Percentiles rank a stretch among this genome's conserved stretches.
Conservation (phyloP, 2,113 vertebrate genomes). For the Nothoprocta perdicaria region DNA sequence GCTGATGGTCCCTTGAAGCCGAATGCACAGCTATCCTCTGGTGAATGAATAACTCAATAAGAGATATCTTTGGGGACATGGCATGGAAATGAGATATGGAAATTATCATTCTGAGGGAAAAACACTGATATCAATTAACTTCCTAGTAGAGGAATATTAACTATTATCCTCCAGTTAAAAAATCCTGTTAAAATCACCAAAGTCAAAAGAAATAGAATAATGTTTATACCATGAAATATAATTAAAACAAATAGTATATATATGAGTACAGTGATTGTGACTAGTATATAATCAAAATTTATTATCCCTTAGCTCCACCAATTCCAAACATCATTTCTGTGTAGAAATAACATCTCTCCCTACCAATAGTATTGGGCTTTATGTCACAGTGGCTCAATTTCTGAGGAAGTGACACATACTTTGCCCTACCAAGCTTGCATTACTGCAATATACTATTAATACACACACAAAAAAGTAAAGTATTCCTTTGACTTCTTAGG, state of each 20-base stretch:
- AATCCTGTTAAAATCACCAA: neutral
- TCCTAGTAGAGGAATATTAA: neutral
- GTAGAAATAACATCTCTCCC: neutral
- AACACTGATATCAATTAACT: neutral
- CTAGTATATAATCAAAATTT: neutral
- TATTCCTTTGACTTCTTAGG: neutral
- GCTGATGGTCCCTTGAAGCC: neutral
- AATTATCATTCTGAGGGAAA: neutral
- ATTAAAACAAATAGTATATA: neutral
- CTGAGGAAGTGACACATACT: neutral
- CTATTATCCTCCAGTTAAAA: neutral
- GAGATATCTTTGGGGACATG: accelerated
- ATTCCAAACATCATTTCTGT: neutral
- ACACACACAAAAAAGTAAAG: neutral
- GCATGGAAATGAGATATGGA: accelerated
- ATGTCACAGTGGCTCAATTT: neutral
- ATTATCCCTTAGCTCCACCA: neutral
- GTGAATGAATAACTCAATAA: neutral
- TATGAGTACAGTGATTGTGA: accelerated
- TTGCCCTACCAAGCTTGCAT: neutral
- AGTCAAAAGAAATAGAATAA: neutral
- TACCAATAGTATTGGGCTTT: neutral
- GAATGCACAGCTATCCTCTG: too few relatives aligned
- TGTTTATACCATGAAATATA: neutral
- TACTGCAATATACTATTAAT: neutral